These are phyloP conservation scores for Umimayanthus kanabou DNA, from an alignment of 92 coral and sea anemone species.

Conservation along the genomic window DNA sequence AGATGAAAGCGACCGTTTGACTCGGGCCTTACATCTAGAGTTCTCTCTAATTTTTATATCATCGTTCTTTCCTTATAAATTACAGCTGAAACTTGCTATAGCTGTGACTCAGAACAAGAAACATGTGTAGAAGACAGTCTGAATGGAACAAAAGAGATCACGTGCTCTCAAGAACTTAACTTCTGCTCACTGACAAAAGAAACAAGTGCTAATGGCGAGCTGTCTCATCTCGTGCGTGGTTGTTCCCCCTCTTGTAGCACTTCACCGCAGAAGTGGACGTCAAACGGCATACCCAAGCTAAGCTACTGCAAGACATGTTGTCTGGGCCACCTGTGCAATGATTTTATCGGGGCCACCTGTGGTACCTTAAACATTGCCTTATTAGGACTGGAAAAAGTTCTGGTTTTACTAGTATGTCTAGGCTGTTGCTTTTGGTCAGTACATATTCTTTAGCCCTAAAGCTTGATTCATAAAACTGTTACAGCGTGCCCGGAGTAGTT, in stretches of 20 bases:
- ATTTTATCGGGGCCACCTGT: constrained; percentile 19
- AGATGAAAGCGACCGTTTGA: no score
- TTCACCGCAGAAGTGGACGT: constrained; percentile 22
- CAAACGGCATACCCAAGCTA: constrained; percentile 14
- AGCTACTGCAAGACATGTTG: constrained; percentile 32
- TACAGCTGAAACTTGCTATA: constrained; percentile 4
- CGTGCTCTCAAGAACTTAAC: background rate
- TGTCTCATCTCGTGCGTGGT: constrained; percentile 20
- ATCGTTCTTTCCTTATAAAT: background rate
- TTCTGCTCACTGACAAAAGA: constrained; percentile 25
- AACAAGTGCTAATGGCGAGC: background rate
- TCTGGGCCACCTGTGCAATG: constrained; percentile 34
- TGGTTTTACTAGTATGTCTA: background rate
- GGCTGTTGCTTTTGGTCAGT: background rate
- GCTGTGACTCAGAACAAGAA: constrained; percentile 16
- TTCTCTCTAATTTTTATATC: no score
- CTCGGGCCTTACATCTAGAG: no score
- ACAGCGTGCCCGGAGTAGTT: no score
- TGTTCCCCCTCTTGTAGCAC: background rate
- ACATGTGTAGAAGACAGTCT: constrained; percentile 18
- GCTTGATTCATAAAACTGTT: no score
- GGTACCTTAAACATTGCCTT: background rate
- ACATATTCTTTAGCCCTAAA: background rate
- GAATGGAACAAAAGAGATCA: background rate
- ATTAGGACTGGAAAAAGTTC: background rate